A percentile compares a stretch with the other conserved stretches of the same genome.
Conservation (phyloP, 2,797 vertebrate species). For the Mus minutoides region DNA sequence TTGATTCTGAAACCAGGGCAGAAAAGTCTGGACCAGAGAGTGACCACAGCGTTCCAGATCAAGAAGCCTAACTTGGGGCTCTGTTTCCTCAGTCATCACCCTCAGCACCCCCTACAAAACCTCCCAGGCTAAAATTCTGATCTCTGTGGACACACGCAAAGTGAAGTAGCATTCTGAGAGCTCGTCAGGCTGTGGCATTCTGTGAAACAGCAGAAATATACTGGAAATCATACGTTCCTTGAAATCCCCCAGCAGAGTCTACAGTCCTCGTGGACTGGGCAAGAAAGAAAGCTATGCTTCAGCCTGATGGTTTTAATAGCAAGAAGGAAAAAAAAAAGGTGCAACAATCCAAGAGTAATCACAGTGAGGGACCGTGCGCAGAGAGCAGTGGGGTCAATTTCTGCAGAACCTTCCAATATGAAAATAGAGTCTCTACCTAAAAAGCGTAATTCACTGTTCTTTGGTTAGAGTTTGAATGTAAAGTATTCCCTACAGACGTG, state of each 20-base stretch:
- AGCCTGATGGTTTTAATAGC: conserved; percentile 73
- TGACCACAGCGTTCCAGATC: accelerated
- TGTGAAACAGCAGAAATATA: conserved; percentile 35
- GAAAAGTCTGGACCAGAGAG: background rate
- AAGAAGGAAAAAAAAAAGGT: conserved; percentile 54
- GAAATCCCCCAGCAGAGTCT: conserved; percentile 65
- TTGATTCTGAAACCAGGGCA: background rate
- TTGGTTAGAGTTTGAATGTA: background rate
- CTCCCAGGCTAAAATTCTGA: background rate
- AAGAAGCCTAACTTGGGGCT: background rate
- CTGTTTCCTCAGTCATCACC: background rate
- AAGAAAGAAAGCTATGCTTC: conserved; percentile 75
- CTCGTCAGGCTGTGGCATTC: conserved; percentile 16
- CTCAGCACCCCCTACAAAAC: background rate
- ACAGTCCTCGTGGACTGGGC: conserved; percentile 70
- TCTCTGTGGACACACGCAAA: background rate
- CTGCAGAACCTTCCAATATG: conserved; percentile 55
- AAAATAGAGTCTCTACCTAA: background rate
- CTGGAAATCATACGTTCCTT: conserved; percentile 75
- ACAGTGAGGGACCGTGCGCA: conserved; percentile 68
- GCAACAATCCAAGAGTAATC: conserved; percentile 68
- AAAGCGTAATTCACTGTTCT: background rate
- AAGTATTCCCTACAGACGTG: background rate
- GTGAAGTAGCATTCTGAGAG: background rate
- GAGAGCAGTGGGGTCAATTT: conserved; percentile 66